These are phyloP conservation scores for Dreissena polymorpha DNA, from an alignment of 1,140 invertebrate species.

Conservation along the genomic window DNA sequence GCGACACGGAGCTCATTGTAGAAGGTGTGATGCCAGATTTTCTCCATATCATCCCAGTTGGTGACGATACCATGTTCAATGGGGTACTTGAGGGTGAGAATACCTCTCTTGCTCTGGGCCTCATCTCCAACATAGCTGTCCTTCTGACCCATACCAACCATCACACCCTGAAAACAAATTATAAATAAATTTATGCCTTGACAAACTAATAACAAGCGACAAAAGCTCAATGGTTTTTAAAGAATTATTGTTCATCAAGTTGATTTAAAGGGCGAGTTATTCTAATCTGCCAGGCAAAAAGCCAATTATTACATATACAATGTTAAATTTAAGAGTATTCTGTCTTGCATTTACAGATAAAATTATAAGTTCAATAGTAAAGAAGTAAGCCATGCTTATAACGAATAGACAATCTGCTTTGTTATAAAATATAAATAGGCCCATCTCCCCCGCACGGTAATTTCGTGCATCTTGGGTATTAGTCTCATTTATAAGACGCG, in stretches of 20 bases:
- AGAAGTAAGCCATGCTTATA: too few relatives aligned
- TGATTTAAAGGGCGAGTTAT: neutral
- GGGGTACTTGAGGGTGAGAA: constrained; percentile 91
- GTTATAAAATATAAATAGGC: too few relatives aligned
- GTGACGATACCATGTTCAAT: constrained; percentile 86
- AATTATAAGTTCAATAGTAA: too few relatives aligned
- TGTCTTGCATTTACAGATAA: too few relatives aligned
- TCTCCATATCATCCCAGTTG: constrained; percentile 90
- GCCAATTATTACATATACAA: too few relatives aligned
- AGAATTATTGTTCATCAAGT: too few relatives aligned
- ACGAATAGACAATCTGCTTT: too few relatives aligned
- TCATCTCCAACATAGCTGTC: constrained; percentile 98
- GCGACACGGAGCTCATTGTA: constrained; percentile 95
- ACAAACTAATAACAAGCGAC: neutral
- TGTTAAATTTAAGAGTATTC: too few relatives aligned
- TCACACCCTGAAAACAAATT: constrained; percentile 85
- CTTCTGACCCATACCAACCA: constrained; percentile 99
- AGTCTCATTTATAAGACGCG: too few relatives aligned
- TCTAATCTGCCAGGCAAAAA: too few relatives aligned
- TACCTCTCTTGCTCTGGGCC: constrained; percentile 95
- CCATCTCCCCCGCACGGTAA: too few relatives aligned
- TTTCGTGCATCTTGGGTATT: too few relatives aligned
- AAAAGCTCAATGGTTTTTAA: neutral
- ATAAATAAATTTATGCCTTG: neutral
- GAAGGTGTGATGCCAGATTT: constrained; percentile 91